Conservation (phyloP, 2,888 invertebrate genomes). For the Eilema griseolum region DNA sequence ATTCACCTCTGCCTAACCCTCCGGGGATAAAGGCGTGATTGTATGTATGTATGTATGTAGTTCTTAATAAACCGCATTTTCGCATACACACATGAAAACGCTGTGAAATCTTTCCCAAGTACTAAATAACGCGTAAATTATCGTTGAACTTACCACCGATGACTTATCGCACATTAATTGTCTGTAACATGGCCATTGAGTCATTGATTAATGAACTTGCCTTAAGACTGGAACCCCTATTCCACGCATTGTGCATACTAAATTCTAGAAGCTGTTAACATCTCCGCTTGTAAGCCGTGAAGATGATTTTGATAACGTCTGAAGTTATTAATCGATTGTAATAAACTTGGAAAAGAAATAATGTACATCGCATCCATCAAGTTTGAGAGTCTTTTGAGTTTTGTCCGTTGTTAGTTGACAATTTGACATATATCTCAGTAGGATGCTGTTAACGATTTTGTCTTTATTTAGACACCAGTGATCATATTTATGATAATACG, state of each 20-base stretch:
- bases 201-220: conserved; percentile 61
- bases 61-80: conserved; percentile 33
- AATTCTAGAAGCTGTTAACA: conserved; percentile 22
- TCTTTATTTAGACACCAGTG: too few species aligned
- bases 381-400: too few species aligned
- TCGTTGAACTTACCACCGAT: conserved; percentile 51
- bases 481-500: too few species aligned
- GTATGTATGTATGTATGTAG: too few species aligned
- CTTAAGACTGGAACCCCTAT: conserved; percentile 32
- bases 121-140: conserved; percentile 61
- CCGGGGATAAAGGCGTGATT: too few species aligned
- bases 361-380: too few species aligned
- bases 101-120: conserved; percentile 39
- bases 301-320: conserved; percentile 17
- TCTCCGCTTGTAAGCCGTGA: conserved; percentile 13
- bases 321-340: conserved; percentile 5
- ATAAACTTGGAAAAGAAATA: background rate
- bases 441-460: too few species aligned
- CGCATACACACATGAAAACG: conserved; percentile 48
- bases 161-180: conserved; percentile 72
- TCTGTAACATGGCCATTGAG: conserved; percentile 63
- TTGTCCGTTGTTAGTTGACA: too few species aligned
- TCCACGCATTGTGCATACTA: conserved; percentile 29
- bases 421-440: too few species aligned
- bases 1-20: too few species aligned